These are phyloP conservation scores for Onychomys torridus DNA, from an alignment of 2,797 vertebrate genomes.

Conservation along the genomic window DNA sequence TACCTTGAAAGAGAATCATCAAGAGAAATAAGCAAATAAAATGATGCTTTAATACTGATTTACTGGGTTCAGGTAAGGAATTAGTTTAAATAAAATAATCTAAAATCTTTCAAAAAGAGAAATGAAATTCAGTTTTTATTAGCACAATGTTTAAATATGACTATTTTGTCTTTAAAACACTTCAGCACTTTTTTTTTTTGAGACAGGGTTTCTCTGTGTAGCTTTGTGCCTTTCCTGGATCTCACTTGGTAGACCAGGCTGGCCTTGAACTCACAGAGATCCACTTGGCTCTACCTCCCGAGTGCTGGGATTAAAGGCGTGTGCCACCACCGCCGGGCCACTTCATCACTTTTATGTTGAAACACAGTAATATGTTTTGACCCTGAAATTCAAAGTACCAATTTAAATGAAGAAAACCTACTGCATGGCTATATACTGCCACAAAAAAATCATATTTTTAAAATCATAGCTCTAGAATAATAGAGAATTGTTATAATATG, in stretches of 20 bases:
- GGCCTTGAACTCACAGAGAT: too few relatives aligned
- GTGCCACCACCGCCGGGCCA: too few relatives aligned
- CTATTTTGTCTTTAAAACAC: background rate
- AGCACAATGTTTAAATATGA: slow-evolving; percentile 9
- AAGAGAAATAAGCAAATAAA: background rate
- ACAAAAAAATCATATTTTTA: background rate
- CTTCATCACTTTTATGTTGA: background rate
- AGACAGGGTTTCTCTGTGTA: too few relatives aligned
- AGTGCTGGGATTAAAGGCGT: too few relatives aligned
- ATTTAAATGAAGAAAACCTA: slow-evolving; percentile 2
- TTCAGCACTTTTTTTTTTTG: background rate
- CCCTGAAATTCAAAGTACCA: background rate
- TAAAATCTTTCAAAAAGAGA: slow-evolving; percentile 1
- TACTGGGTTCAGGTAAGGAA: background rate
- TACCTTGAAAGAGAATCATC: background rate
- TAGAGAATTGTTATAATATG: background rate
- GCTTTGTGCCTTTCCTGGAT: too few relatives aligned
- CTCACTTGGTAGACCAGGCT: too few relatives aligned
- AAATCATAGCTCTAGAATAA: background rate
- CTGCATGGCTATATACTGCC: background rate
- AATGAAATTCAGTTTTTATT: slow-evolving; percentile 22
- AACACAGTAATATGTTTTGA: background rate
- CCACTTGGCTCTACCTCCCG: too few relatives aligned
- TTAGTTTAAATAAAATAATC: slow-evolving; percentile 42
- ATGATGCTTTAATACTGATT: background rate